phyloP scores from a whole-genome alignment of 1,140 invertebrate species.

The Neodiprion virginianus region DNA sequence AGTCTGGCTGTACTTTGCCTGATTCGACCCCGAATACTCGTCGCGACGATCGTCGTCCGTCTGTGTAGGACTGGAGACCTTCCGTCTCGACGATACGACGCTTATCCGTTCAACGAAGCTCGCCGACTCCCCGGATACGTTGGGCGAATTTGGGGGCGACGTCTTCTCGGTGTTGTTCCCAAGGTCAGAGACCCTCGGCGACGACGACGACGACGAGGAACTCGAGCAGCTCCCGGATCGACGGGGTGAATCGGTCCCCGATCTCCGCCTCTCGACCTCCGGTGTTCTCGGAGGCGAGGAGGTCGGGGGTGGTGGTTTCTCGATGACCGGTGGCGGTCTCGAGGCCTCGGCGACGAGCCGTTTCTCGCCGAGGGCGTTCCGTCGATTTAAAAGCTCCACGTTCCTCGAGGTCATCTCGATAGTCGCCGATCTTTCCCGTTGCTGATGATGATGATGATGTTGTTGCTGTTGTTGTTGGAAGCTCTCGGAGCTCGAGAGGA shows the following conservation, averaged over 20 bases:
- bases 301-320: constrained; percentile 36
- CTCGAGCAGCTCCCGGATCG: constrained; percentile 50
- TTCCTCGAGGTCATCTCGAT: constrained; percentile 61
- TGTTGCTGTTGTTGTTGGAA: too few species aligned
- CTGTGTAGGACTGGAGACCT: constrained; percentile 55
- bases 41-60: constrained; percentile 42
- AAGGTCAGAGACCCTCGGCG: constrained; percentile 24
- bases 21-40: neutral
- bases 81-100: constrained; percentile 28
- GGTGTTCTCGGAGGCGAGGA: constrained; percentile 43
- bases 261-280: constrained; percentile 25
- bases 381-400: constrained; percentile 54
- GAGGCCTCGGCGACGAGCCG: constrained; percentile 24
- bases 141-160: neutral
- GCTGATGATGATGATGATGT: constrained; percentile 45
- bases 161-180: constrained; percentile 27
- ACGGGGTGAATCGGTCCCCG: constrained; percentile 37
- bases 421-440: constrained; percentile 51
- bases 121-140: neutral
- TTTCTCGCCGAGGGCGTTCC: constrained; percentile 46
- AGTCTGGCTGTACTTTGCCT: constrained; percentile 8
- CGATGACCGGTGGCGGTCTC: constrained; percentile 20
- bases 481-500: neutral
- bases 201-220: constrained; percentile 43
- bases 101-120: constrained; percentile 10